A percentile compares a stretch with the other conserved stretches of the same genome.
These are phyloP conservation scores for Cantharis flavilabris DNA, from an alignment of 2,888 invertebrate genomes.

Conservation along the genomic window DNA sequence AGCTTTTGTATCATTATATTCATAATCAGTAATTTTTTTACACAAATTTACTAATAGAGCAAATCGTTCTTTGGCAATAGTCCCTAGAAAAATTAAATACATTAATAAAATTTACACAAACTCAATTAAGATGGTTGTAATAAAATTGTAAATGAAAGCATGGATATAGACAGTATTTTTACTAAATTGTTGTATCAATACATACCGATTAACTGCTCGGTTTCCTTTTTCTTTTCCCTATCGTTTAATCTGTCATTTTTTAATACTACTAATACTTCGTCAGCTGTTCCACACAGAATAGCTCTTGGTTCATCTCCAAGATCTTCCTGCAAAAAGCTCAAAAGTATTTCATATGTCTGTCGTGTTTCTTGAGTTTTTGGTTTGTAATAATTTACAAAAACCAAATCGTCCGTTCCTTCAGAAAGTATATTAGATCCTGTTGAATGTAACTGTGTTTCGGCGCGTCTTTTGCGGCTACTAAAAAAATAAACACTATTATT, in stretches of 20 bases:
- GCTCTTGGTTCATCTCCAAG: conserved; percentile 96
- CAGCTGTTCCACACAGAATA: conserved; percentile 97
- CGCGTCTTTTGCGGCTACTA: conserved; percentile 79
- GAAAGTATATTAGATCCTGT: conserved; percentile 83
- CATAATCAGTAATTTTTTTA: conserved; percentile 98
- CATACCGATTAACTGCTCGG: conserved; percentile 74
- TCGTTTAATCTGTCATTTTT: conserved; percentile 96
- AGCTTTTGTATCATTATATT: conserved; percentile 65
- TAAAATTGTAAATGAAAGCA: too few relatives aligned
- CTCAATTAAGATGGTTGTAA: too few relatives aligned
- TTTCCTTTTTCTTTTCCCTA: conserved; percentile 89
- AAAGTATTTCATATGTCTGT: conserved; percentile 93
- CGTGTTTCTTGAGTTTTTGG: conserved; percentile 98
- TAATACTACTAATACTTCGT: conserved; percentile 92
- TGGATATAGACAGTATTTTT: background rate
- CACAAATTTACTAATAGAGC: conserved; percentile 94
- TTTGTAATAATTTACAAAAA: conserved; percentile 85
- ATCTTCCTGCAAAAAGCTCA: conserved; percentile 96
- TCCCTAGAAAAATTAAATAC: conserved; percentile 50
- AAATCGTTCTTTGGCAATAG: conserved; percentile 80
- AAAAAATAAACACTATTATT: conserved; percentile 16
- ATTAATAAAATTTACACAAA: too few relatives aligned
- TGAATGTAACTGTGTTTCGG: conserved; percentile 92
- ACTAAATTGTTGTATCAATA: background rate
- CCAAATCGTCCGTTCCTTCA: conserved; percentile 89